These are phyloP conservation scores for Eufriesea mexicana DNA, from an alignment of 1,140 invertebrate species.

Conservation along the genomic window DNA sequence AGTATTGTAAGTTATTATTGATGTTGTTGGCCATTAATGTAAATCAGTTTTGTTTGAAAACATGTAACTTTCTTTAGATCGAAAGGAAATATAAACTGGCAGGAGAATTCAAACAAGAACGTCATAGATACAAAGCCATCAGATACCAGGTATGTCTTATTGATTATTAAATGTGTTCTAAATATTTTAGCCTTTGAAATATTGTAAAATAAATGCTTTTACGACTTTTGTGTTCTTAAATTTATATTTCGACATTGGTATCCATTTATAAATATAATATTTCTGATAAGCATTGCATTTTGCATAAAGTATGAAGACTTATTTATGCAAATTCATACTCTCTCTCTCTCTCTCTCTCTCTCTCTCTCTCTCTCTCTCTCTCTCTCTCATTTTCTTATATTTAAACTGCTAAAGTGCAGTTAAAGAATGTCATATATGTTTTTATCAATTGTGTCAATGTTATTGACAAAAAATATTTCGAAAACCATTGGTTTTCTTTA, in stretches of 20 bases:
- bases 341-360: not conserved
- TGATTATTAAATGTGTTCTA: constrained; percentile 31
- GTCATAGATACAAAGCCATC: constrained; percentile 66
- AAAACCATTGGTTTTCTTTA: constrained; percentile 42
- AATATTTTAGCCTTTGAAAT: constrained; percentile 42
- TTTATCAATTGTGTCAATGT: not conserved
- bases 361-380: not conserved
- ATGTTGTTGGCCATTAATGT: not conserved
- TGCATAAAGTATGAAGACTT: constrained; percentile 45
- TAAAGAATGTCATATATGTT: not conserved
- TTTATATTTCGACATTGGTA: constrained; percentile 27
- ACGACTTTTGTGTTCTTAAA: constrained; percentile 39
- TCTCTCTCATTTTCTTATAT: not conserved
- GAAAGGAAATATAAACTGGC: constrained; percentile 76
- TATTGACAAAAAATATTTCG: constrained; percentile 6
- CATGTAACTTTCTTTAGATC: constrained; percentile 76
- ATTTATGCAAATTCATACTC: constrained; percentile 21
- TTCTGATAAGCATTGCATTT: constrained; percentile 13
- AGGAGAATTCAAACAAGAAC: constrained; percentile 72
- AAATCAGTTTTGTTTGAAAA: constrained; percentile 52
- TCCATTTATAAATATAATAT: constrained; percentile 20
- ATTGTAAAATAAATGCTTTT: constrained; percentile 53
- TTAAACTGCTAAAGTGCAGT: constrained; percentile 11
- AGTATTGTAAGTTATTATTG: not conserved
- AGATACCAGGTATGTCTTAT: constrained; percentile 74